Evolutionary conservation across 2,113 vertebrate species (phyloP), one percentile per base, ranked within the genome.

Genomic region (Sylvilagus bachmani): DNA sequence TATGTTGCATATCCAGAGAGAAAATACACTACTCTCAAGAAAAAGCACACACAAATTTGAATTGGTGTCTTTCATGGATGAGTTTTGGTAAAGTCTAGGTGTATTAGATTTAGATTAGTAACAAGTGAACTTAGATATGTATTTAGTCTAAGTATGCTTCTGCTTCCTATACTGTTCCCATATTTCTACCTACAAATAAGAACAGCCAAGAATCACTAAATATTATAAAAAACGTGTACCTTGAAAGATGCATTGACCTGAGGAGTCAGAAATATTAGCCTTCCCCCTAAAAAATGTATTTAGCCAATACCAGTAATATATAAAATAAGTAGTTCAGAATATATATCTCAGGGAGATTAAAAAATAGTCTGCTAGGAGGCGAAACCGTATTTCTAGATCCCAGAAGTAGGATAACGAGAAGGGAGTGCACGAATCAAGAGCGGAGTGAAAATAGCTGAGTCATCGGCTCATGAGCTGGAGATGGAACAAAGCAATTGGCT

Each of bases 351-450:
- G 31, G 66, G 71, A 91, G 36, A 87, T 73, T 84, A 44, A 67
- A 92, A 93, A 86, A 38, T 24, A 75, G 51, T 70, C 64, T 92
- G 38, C 38, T 86, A 16, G 84, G 71, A 93, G 94, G 71, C 19
- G 29, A 16, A 96, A 58, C 13, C 36, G 64, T 33, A 89, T 78
- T 93, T 91, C 70, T 73, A 53, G 58, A 91, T 84, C 87, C 81
- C 33, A 79, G 69, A 86, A 96, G 71, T 66, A 85, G 29, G 71
- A 77, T 93, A 90, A 94, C 91, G 91, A 93, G 92, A 67, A 88
- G 90, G 94, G 38, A 29, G 55, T 89, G 90, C 71, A 67, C 62
- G 88, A 38, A 90, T 93, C 91, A 94, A 94, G 80, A 74, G n/a
- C 10, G 83, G 51, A 89, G 79, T 69, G 70, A 86, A 93, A 93